Conservation (phyloP, 1,140 invertebrate species). For the Phymastichus coffea region DNA sequence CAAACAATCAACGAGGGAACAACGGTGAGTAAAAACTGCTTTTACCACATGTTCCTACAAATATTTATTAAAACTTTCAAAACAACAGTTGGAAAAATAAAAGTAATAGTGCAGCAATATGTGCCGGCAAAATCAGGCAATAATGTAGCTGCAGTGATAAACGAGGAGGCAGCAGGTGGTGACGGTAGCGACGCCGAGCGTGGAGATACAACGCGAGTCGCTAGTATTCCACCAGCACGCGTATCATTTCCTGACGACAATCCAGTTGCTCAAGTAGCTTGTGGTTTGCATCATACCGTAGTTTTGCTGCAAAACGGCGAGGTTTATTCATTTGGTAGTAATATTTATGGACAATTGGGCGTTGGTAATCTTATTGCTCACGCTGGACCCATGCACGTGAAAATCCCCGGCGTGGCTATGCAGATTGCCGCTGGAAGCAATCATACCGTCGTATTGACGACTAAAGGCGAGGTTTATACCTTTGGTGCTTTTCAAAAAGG, state of each 20-base stretch:
- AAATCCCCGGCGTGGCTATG: conserved; percentile 66
- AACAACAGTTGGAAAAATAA: background rate
- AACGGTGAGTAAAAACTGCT: background rate
- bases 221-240: conserved; percentile 77
- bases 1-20: conserved; percentile 43
- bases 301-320: conserved; percentile 68
- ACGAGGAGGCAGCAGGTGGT: conserved; percentile 53
- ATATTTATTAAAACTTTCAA: background rate
- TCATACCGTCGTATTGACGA: conserved; percentile 89
- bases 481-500: conserved; percentile 87
- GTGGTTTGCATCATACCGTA: conserved; percentile 87
- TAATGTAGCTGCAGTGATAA: too few relatives aligned
- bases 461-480: conserved; percentile 89
- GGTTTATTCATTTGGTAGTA: conserved; percentile 91
- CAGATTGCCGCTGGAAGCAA: conserved; percentile 92
- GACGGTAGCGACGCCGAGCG: conserved; percentile 63
- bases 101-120: background rate
- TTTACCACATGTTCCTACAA: too few relatives aligned
- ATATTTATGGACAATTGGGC: conserved; percentile 92
- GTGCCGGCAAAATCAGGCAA: background rate
- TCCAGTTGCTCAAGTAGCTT: conserved; percentile 79
- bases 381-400: conserved; percentile 74
- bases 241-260: conserved; percentile 68
- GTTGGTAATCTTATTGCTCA: conserved; percentile 79
- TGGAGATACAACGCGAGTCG: conserved; percentile 65